A percentile compares a stretch with the other conserved stretches of the same genome.
phyloP scores from a whole-genome alignment of 2,888 invertebrate species.

The Bugula neritina region DNA sequence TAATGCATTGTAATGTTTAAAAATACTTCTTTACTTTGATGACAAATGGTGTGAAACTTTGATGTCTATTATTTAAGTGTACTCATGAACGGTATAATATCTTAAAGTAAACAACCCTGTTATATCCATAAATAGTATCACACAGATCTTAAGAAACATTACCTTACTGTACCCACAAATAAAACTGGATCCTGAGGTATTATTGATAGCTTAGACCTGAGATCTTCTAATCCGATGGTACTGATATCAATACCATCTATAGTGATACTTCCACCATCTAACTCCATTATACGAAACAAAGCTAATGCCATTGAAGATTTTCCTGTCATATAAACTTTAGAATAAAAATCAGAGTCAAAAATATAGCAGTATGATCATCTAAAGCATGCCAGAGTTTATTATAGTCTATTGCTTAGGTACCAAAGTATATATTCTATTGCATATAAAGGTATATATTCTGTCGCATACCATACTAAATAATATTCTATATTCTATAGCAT shows the following conservation, averaged over 20 bases:
- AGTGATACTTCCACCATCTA: constrained; percentile 55
- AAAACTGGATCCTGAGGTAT: constrained; percentile 64
- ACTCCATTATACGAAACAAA: constrained; percentile 62
- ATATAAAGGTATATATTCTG: no score
- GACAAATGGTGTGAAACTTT: no score
- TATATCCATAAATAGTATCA: no score
- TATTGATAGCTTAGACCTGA: constrained; percentile 55
- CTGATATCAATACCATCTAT: constrained; percentile 59
- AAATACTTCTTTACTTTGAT: no score
- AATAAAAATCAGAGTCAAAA: no score
- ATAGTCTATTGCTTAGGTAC: no score
- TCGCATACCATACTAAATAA: no score
- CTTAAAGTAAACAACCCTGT: background rate
- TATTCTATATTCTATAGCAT: no score
- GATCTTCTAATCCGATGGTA: constrained; percentile 54
- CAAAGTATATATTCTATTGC: no score
- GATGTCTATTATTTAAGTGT: background rate
- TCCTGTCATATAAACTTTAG: constrained; percentile 51
- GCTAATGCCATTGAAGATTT: constrained; percentile 61
- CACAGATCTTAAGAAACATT: constrained; percentile 28
- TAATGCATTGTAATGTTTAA: no score
- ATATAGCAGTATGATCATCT: no score
- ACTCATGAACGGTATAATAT: background rate
- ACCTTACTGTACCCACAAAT: constrained; percentile 61
- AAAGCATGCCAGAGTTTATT: no score